A percentile compares a stretch with the other conserved stretches of the same genome.
Evolutionary conservation across 2,797 vertebrate genomes (phyloP).

Genomic region (Mallotus villosus): DNA sequence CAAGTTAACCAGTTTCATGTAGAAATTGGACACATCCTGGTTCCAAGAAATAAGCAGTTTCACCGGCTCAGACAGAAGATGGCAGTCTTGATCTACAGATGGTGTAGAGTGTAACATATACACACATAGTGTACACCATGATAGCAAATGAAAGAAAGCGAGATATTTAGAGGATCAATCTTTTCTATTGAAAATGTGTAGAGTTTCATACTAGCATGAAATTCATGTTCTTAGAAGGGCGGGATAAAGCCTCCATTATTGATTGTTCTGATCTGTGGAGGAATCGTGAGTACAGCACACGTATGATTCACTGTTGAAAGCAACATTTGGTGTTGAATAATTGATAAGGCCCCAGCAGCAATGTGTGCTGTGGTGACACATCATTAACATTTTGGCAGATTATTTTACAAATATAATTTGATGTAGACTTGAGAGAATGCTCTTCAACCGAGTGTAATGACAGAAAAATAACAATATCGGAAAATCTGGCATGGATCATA

Average conservation of each 20-base stretch:
- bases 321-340: conserved; percentile 5
- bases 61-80: conserved; percentile 44
- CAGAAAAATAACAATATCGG: no score
- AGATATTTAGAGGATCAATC: no score
- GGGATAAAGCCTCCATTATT: no score
- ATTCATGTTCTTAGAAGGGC: no score
- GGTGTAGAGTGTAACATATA: neutral
- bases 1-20: no score
- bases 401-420: neutral
- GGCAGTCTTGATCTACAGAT: conserved; percentile 46
- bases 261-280: neutral
- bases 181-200: no score
- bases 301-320: neutral
- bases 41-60: conserved; percentile 3
- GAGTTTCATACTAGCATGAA: no score
- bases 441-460: no score
- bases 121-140: no score
- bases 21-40: neutral
- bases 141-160: no score
- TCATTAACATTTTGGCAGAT: neutral
- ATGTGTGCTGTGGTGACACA: neutral
- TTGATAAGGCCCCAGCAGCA: neutral
- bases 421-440: no score
- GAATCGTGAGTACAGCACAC: neutral
- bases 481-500: no score